Percentiles rank a stretch among this genome's conserved stretches.
These are phyloP conservation scores for Cylindroiulus punctatus DNA, from an alignment of 2,888 invertebrate species.

Conservation along the genomic window DNA sequence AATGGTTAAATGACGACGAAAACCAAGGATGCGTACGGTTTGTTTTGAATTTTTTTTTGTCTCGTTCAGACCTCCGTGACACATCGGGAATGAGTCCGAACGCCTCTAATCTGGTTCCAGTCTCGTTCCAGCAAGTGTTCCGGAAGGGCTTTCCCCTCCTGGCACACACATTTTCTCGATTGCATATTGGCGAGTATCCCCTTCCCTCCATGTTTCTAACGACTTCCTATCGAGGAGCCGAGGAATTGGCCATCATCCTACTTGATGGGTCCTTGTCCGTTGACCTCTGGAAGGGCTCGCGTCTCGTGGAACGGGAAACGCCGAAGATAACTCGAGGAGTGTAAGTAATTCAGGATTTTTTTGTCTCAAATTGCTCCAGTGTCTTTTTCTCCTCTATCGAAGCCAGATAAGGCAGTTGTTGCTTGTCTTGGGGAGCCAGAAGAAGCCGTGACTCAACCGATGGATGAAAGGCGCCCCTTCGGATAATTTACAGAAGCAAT, in stretches of 20 bases:
- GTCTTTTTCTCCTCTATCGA: neutral
- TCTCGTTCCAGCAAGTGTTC: slow-evolving; percentile 11
- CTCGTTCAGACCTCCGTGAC: neutral
- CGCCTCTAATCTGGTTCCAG: neutral
- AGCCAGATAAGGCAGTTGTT: neutral
- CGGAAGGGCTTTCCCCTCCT: neutral
- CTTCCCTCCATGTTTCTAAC: neutral
- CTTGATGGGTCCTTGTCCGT: slow-evolving; percentile 3
- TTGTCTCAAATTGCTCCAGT: neutral
- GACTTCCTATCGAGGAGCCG: neutral
- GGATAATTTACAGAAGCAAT: slow-evolving; percentile 4
- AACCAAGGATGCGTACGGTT: neutral
- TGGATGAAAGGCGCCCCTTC: neutral
- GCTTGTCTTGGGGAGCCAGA: neutral
- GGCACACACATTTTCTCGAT: no score
- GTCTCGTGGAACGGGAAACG: neutral
- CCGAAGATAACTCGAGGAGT: neutral
- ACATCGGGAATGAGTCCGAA: neutral
- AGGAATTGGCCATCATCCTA: neutral
- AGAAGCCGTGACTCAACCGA: neutral
- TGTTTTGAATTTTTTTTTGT: neutral
- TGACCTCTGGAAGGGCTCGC: neutral
- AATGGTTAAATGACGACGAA: neutral
- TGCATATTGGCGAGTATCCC: no score
- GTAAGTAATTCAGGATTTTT: neutral